Percentiles rank a stretch among this genome's conserved stretches.
Evolutionary conservation across 2,888 invertebrate species (phyloP).

Genomic region (Pollenia griseotomentosa): DNA sequence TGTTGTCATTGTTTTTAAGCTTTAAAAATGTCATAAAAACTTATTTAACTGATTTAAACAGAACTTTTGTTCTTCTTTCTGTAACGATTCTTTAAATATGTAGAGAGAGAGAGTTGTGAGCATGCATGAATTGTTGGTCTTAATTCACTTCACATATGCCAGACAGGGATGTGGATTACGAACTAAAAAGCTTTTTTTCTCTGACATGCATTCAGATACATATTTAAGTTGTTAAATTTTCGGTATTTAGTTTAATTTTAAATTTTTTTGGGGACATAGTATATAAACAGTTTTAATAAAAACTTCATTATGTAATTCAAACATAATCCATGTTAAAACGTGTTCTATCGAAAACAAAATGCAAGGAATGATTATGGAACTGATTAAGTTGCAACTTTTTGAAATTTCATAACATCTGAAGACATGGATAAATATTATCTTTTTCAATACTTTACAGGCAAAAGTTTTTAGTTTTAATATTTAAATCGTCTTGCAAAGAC

Average conservation of each 20-base stretch:
- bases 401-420: no score
- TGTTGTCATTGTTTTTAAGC: conserved; percentile 50
- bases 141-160: conserved; percentile 27
- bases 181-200: conserved; percentile 21
- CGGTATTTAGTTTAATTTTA: background rate
- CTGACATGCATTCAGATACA: conserved; percentile 41
- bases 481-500: no score
- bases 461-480: no score
- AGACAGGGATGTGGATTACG: conserved; percentile 43
- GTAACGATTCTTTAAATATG: background rate
- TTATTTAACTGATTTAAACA: conserved; percentile 41
- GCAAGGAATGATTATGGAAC: no score
- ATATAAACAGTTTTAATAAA: no score
- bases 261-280: no score
- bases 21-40: conserved; percentile 63
- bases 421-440: no score
- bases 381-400: no score
- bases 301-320: no score
- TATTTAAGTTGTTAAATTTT: conserved; percentile 1
- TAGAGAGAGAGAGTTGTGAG: conserved; percentile 17
- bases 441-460: no score
- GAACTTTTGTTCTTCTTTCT: conserved; percentile 14
- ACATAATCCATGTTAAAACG: no score
- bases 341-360: no score
- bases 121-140: conserved; percentile 60